These are phyloP conservation scores for Mesoligia furuncula DNA, from an alignment of 2,888 invertebrate species.

Conservation along the genomic window DNA sequence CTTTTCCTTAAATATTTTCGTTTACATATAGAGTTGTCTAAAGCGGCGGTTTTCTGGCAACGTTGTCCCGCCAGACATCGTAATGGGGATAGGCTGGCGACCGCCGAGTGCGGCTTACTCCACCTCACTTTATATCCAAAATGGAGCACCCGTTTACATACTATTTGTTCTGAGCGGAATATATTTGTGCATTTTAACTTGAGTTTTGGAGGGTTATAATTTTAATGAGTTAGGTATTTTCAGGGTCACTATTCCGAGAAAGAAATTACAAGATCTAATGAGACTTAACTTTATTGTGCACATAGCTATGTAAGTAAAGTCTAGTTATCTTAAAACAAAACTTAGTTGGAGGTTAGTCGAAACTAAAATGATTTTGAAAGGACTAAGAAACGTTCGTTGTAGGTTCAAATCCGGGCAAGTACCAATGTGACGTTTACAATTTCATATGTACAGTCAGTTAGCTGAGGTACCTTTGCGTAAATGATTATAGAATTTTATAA, in stretches of 20 bases:
- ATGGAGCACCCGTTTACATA: conserved; percentile 53
- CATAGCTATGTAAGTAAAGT: background rate
- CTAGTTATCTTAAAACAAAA: background rate
- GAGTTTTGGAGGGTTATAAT: conserved; percentile 11
- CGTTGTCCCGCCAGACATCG: conserved; percentile 56
- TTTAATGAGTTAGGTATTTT: background rate
- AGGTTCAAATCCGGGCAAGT: no score
- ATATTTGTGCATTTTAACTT: conserved; percentile 17
- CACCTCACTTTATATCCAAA: conserved; percentile 54
- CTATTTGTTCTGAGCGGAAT: conserved; percentile 17
- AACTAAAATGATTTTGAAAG: no score
- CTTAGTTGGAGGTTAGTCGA: no score
- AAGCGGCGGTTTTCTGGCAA: conserved; percentile 38
- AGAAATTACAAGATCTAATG: background rate
- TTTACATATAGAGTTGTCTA: conserved; percentile 27
- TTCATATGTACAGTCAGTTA: no score
- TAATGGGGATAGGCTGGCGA: conserved; percentile 58
- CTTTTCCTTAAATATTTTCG: background rate
- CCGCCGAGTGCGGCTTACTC: conserved; percentile 48
- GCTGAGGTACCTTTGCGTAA: no score
- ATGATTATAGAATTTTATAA: no score
- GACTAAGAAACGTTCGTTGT: no score
- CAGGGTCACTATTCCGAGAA: background rate
- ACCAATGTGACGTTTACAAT: no score
- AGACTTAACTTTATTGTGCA: background rate